phyloP scores from a whole-genome alignment of 2,888 invertebrate species.

The Itoplectis maculator region DNA sequence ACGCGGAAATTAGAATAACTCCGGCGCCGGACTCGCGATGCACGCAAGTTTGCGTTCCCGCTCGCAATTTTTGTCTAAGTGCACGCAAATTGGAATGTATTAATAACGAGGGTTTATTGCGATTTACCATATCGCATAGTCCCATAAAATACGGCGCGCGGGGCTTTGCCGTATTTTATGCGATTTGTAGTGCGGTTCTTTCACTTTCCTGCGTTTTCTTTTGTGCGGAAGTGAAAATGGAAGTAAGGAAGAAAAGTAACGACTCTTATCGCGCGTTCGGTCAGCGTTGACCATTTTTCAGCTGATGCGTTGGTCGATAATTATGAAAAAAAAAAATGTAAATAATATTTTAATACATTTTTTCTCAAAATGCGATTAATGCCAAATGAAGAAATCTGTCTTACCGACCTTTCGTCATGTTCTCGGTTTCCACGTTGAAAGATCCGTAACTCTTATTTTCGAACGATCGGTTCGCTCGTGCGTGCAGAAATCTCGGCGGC shows the following conservation, averaged over 20 bases:
- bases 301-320: neutral
- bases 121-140: too few species aligned
- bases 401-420: neutral
- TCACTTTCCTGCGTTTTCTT: conserved; percentile 79
- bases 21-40: neutral
- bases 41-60: neutral
- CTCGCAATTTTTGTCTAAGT: neutral
- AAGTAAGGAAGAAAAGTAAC: too few species aligned
- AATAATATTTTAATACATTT: too few species aligned
- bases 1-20: conserved; percentile 49
- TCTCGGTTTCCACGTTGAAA: conserved; percentile 4
- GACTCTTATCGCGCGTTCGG: neutral
- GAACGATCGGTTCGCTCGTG: conserved; percentile 73
- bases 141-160: too few species aligned
- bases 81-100: conserved; percentile 12
- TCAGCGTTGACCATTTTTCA: neutral
- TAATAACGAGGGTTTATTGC: too few species aligned
- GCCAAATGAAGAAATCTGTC: too few species aligned
- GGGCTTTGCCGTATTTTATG: conserved; percentile 61
- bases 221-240: conserved; percentile 79
- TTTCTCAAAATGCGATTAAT: too few species aligned
- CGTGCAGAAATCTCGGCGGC: conserved; percentile 64
- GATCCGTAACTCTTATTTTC: conserved; percentile 75
- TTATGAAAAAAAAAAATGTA: too few species aligned
- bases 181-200: conserved; percentile 65